Conservation (phyloP, 2,113 vertebrate species). For the Spizaetus ornatus region DNA sequence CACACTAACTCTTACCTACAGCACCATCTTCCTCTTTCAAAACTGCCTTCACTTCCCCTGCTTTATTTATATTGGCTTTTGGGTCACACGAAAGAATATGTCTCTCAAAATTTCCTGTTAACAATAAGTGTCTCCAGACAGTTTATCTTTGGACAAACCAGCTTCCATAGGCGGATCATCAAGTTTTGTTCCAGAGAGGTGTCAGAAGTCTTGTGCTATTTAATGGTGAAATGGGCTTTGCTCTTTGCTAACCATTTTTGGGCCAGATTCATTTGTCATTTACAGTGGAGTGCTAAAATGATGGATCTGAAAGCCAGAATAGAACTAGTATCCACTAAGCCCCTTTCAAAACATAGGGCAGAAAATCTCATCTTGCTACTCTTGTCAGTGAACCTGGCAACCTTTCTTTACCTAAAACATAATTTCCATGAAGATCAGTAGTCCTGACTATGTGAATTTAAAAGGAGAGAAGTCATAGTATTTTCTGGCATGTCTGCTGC, state of each 20-base stretch:
- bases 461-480: neutral
- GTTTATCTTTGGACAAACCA: neutral
- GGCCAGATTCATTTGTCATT: neutral
- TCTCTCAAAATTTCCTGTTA: neutral
- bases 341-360: neutral
- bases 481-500: neutral
- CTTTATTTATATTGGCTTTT: neutral
- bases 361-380: neutral
- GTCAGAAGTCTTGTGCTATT: neutral
- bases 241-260: neutral
- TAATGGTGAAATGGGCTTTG: neutral
- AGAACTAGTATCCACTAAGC: neutral
- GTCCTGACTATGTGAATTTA: neutral
- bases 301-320: neutral
- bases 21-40: neutral
- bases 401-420: neutral
- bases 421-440: neutral
- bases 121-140: neutral
- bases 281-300: neutral
- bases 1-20: neutral
- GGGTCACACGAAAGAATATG: neutral
- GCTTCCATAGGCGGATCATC: neutral
- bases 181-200: neutral
- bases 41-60: neutral
- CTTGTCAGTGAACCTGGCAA: neutral